These are phyloP conservation scores for Drosophila sordidula DNA, from an alignment of 2,888 invertebrate species.

Conservation along the genomic window DNA sequence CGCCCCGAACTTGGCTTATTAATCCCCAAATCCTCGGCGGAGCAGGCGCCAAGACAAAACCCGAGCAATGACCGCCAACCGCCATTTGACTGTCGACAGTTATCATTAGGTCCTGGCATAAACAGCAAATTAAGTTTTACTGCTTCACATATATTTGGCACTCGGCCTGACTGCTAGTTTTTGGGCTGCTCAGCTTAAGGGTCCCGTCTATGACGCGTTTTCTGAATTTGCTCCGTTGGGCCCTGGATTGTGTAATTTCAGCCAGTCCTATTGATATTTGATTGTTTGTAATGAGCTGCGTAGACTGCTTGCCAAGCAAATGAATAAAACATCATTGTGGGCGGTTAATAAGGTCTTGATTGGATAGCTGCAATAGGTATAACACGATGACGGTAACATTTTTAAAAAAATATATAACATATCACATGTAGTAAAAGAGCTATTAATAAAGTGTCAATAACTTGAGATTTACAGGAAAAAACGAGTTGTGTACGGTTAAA, in stretches of 20 bases:
- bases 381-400: neutral
- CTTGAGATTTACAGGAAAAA: neutral
- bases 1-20: slow-evolving; percentile 68
- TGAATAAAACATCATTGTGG: slow-evolving; percentile 49
- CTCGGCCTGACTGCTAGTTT: slow-evolving; percentile 38
- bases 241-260: slow-evolving; percentile 49
- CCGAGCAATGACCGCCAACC: slow-evolving; percentile 26
- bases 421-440: neutral
- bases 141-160: slow-evolving; percentile 64
- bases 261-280: slow-evolving; percentile 61
- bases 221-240: slow-evolving; percentile 17
- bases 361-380: neutral
- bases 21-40: slow-evolving; percentile 71
- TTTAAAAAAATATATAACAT: neutral
- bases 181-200: slow-evolving; percentile 32
- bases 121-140: slow-evolving; percentile 78
- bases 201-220: slow-evolving; percentile 7
- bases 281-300: slow-evolving; percentile 70
- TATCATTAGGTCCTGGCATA: slow-evolving; percentile 71
- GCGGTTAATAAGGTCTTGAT: slow-evolving; percentile 26
- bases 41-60: slow-evolving; percentile 35
- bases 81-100: slow-evolving; percentile 54
- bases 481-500: neutral
- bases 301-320: slow-evolving; percentile 7
- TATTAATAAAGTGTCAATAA: neutral